Percentiles rank a stretch among this genome's conserved stretches.
These are phyloP conservation scores for Brachymystax lenok DNA, from an alignment of 2,797 vertebrate genomes.

Conservation along the genomic window DNA sequence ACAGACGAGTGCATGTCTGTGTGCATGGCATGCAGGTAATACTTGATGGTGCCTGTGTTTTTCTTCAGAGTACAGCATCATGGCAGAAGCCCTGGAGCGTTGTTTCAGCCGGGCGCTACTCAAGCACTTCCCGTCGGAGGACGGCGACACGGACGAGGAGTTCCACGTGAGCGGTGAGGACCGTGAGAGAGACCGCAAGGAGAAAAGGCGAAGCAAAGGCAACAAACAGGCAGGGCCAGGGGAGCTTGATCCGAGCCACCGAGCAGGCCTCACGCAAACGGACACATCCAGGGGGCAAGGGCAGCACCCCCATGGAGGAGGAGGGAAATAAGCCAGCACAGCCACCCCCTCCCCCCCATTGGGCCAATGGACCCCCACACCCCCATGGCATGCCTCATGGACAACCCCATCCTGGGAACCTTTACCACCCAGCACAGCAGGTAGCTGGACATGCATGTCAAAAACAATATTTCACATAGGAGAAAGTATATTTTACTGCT, in stretches of 20 bases:
- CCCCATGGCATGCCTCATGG: slow-evolving; percentile 66
- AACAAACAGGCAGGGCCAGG: slow-evolving; percentile 79
- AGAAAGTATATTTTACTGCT: no score
- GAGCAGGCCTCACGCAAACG: slow-evolving; percentile 81
- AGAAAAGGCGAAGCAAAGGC: slow-evolving; percentile 82
- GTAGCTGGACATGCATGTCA: slow-evolving; percentile 40
- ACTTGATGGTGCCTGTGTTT: background rate
- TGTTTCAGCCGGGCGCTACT: slow-evolving; percentile 92
- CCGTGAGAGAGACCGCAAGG: slow-evolving; percentile 77
- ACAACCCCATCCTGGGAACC: slow-evolving; percentile 63
- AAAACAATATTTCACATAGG: no score
- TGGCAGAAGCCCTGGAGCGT: slow-evolving; percentile 94
- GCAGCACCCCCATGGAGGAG: slow-evolving; percentile 64
- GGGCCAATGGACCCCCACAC: slow-evolving; percentile 68
- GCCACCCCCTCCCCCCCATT: slow-evolving; percentile 58
- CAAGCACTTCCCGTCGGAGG: slow-evolving; percentile 96
- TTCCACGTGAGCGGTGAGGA: slow-evolving; percentile 89
- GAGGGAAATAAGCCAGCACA: slow-evolving; percentile 53
- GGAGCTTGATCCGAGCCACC: slow-evolving; percentile 72
- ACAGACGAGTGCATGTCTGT: slow-evolving; percentile 29
- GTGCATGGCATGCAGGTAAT: background rate
- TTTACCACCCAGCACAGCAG: slow-evolving; percentile 75
- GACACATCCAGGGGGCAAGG: slow-evolving; percentile 66
- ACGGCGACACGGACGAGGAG: slow-evolving; percentile 95
- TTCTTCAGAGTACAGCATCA: slow-evolving; percentile 90